Percentiles rank a stretch among this genome's conserved stretches.
These are phyloP conservation scores for Anthophora plumipes DNA, from an alignment of 2,888 invertebrate genomes.

Conservation along the genomic window DNA sequence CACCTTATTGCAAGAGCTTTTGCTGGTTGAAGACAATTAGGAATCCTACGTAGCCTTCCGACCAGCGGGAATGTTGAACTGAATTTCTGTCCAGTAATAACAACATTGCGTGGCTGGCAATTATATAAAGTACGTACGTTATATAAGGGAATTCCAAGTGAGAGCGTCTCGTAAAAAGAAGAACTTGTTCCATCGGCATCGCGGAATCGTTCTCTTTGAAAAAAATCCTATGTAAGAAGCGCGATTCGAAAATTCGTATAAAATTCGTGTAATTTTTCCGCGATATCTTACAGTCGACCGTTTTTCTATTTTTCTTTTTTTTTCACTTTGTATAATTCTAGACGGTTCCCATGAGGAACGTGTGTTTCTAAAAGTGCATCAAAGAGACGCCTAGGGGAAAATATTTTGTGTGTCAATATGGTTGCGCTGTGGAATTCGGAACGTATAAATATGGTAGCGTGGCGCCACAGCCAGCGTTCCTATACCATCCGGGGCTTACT, in stretches of 20 bases:
- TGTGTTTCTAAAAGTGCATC: neutral
- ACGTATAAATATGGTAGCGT: neutral
- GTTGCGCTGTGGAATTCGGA: neutral
- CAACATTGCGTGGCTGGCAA: slow-evolving; percentile 14
- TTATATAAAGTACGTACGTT: slow-evolving; percentile 32
- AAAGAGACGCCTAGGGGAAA: neutral
- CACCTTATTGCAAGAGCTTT: too few species aligned
- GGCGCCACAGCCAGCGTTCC: neutral
- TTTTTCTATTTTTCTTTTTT: neutral
- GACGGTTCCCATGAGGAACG: too few species aligned
- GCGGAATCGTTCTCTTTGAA: neutral
- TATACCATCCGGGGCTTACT: neutral
- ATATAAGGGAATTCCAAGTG: slow-evolving; percentile 21
- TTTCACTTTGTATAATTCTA: neutral
- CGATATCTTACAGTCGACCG: neutral
- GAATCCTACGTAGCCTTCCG: neutral
- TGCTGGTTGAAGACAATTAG: neutral
- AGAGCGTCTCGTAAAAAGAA: slow-evolving; percentile 13
- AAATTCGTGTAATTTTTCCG: neutral
- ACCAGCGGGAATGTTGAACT: neutral
- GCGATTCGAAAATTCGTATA: neutral
- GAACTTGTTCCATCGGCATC: neutral
- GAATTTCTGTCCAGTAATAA: slow-evolving; percentile 30
- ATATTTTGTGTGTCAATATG: slow-evolving; percentile 9
- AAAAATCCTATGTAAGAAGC: neutral